Evolutionary conservation across 2,113 vertebrate genomes (phyloP).

Genomic region (Onychostoma macrolepis): DNA sequence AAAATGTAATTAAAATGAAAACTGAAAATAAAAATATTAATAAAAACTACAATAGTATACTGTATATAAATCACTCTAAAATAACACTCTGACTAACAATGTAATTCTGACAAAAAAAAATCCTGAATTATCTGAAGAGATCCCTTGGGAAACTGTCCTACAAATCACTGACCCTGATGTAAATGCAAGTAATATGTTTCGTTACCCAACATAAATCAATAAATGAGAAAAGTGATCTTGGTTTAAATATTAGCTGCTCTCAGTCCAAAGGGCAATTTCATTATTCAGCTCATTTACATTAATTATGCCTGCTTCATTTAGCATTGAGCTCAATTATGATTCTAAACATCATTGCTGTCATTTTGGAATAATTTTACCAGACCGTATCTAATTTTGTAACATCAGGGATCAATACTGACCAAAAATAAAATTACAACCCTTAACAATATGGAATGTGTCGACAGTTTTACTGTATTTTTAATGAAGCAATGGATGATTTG

Average conservation of each 20-base stretch:
- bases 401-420: not conserved
- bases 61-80: not conserved
- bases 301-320: conserved; percentile 43
- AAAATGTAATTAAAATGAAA: not conserved
- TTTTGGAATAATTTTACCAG: not conserved
- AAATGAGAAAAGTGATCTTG: conserved; percentile 22
- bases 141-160: not conserved
- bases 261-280: conserved; percentile 40
- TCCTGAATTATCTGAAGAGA: not conserved
- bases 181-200: conserved; percentile 26
- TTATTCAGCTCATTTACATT: conserved; percentile 48
- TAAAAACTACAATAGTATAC: not conserved
- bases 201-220: conserved; percentile 29
- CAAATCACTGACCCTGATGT: conserved; percentile 25
- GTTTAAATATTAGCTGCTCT: conserved; percentile 37
- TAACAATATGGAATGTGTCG: not conserved
- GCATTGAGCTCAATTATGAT: conserved; percentile 22
- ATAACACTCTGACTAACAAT: not conserved
- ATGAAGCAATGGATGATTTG: not conserved
- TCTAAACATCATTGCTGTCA: conserved; percentile 14
- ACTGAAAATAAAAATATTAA: not conserved
- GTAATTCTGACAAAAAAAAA: not conserved
- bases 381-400: conserved; percentile 5
- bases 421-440: not conserved
- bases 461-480: not conserved